Percentiles rank a stretch among this genome's conserved stretches.
Evolutionary conservation across 2,113 vertebrate genomes (phyloP).

Genomic region (Panthera tigris): DNA sequence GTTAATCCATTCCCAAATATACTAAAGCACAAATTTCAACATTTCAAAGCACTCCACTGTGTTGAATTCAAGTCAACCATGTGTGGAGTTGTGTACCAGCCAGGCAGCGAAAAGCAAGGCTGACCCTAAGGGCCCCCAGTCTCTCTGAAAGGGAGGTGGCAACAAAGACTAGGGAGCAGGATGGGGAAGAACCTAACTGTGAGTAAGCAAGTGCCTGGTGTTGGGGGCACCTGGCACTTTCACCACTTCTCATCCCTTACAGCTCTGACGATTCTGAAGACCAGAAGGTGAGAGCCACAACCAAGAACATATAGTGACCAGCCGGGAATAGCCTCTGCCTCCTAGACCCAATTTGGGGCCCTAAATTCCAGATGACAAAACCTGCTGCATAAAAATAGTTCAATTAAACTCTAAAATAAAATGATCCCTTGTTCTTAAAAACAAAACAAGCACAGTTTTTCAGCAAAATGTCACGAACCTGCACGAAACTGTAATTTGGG

Average conservation of each 20-base stretch:
- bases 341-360: constrained; percentile 5
- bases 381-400: constrained; percentile 60
- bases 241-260: not conserved
- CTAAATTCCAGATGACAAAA: constrained; percentile 50
- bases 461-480: constrained; percentile 46
- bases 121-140: not conserved
- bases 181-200: not conserved
- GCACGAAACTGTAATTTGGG: constrained; percentile 66
- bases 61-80: not conserved
- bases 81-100: not conserved
- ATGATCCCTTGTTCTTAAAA: constrained; percentile 30
- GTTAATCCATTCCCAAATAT: not conserved
- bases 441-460: constrained; percentile 59
- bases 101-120: not conserved
- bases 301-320: not conserved
- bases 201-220: not conserved
- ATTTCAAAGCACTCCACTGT: not conserved
- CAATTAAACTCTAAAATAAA: constrained; percentile 63
- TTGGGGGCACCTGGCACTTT: not conserved
- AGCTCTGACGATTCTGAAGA: not conserved
- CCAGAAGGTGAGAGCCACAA: not conserved
- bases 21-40: not conserved
- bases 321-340: not conserved
- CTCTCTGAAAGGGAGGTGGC: not conserved
- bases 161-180: not conserved